A percentile compares a stretch with the other conserved stretches of the same genome.
These are phyloP conservation scores for Ptychodera flava DNA, from an alignment of 35 echinoderm and acorn worm genomes.

Conservation along the genomic window DNA sequence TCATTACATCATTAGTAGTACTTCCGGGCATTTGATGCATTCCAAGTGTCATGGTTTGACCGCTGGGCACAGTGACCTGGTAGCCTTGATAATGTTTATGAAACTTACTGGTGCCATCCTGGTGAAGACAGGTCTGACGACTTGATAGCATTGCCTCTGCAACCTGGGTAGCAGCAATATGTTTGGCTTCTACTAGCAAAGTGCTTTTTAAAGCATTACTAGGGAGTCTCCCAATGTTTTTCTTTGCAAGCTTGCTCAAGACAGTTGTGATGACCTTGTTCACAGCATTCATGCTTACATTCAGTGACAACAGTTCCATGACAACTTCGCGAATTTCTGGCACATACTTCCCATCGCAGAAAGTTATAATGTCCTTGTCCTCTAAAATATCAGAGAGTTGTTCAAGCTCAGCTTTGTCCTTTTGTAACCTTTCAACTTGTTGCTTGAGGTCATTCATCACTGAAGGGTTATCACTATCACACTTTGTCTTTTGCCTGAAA, in stretches of 20 bases:
- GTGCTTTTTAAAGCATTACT: neutral
- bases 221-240: conserved; percentile 11
- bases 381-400: conserved; percentile 5
- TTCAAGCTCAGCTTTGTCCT: too few species aligned
- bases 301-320: conserved; percentile 16
- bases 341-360: conserved; percentile 16
- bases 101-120: conserved; percentile 57
- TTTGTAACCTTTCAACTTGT: too few species aligned
- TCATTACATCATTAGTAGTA: neutral
- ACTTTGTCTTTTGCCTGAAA: too few species aligned
- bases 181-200: neutral
- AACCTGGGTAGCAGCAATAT: conserved; percentile 8
- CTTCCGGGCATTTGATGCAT: conserved; percentile 17
- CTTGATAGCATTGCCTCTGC: neutral
- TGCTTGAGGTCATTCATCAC: too few species aligned
- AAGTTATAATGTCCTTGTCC: conserved; percentile 4
- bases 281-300: conserved; percentile 14
- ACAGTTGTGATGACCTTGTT: conserved; percentile 21
- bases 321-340: conserved; percentile 14
- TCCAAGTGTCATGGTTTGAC: conserved; percentile 25
- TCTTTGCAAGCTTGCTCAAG: conserved; percentile 1
- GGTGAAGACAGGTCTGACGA: conserved; percentile 13
- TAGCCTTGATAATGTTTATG: too few species aligned
- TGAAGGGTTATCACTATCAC: too few species aligned
- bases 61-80: too few species aligned